These are phyloP conservation scores for human (Homo sapiens) DNA, from an alignment of 2,113 vertebrate genomes.

Conservation along the genomic window GRCh38 chr19:2736501-2737000, in stretches of 20 bases:
- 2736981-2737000: not conserved
- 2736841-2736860: not conserved
- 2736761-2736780: fast-evolving
- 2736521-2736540: not conserved
- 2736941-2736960: not conserved
- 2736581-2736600: not conserved
- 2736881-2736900: not conserved
- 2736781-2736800: not conserved
- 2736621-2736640: not conserved
- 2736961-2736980: fast-evolving
- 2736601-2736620: not conserved
- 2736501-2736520: not conserved
- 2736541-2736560: fast-evolving
- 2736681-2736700: not conserved
- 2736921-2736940: not conserved
- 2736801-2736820: fast-evolving
- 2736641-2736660: not conserved
- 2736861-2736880: not conserved
- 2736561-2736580: not conserved
- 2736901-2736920: not conserved
- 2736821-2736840: not conserved
- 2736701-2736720: not conserved
- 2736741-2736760: not conserved
- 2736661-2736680: not conserved
- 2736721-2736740: too few species aligned